Evolutionary conservation across 2,797 vertebrate species (phyloP), one percentile per base, ranked within the genome.

Genomic region (Paguma larvata): DNA sequence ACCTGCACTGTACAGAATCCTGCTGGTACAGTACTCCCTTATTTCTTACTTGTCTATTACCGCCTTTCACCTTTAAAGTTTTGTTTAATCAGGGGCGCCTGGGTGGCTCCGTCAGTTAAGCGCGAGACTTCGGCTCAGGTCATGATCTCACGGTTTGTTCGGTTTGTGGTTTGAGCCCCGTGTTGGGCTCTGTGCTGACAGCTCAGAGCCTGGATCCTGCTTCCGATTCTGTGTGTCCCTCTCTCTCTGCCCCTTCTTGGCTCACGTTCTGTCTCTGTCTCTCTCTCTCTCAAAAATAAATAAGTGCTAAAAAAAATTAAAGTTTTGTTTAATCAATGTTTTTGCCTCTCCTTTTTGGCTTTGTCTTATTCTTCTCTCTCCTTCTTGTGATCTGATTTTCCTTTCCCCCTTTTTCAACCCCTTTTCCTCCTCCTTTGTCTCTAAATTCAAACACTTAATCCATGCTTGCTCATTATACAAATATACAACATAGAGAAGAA

Each of bases 51-150:
- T 56, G 19, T 34, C 27, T 32, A 27, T 77, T 85, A 78, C 25
- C 38, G 93, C 32, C 25, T 91, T 87, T 97, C 41, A 79, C 85
- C 93, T 75, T 70, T 77, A 8, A 34, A 48, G n/a, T 93, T 67
- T 56, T 86, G 18, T 62, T 65, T 68, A 41, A 34, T 56, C 51
- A 44, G 56, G 18, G 56, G 56, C 56, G 8, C 56, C 56, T 59
- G 8, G 56, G 19, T 59, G 56, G 56, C 56, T 59, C 19, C 9
- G 56, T 23, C 7, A 3, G 56, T 59, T 59, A 59, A 59, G 21
- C 21, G 7, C 21, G 19, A 19, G 56, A 9, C 56, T 59, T 59
- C 56, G 2, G 21, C 56, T 23, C 56, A 23, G 56, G 7, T 21
- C 56, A 59, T 59, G 21, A 23, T 59, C 56, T 23, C 56, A 23